phyloP scores from a whole-genome alignment of 92 coral and sea anemone genomes.

The Paragorgia papillata region DNA sequence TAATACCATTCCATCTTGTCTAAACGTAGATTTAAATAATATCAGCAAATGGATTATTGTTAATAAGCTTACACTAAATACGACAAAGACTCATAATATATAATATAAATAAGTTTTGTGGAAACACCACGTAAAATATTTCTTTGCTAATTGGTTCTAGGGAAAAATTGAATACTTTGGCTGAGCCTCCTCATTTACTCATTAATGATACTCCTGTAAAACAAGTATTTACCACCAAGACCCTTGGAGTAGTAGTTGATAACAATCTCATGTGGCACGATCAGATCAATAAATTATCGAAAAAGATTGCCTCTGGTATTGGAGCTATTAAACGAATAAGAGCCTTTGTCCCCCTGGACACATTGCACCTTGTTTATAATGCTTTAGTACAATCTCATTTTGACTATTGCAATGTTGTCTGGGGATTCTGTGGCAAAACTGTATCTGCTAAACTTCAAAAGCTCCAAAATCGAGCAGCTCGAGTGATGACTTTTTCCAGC shows the following conservation, averaged over 20 bases:
- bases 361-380: neutral
- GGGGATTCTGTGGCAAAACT: constrained; percentile 12
- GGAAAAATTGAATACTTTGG: too few relatives aligned
- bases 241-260: neutral
- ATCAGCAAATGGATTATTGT: constrained; percentile 39
- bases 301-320: constrained; percentile 13
- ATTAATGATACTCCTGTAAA: too few relatives aligned
- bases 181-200: too few relatives aligned
- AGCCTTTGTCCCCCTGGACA: neutral
- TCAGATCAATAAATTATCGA: neutral
- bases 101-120: too few relatives aligned
- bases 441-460: too few relatives aligned
- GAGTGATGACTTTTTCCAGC: too few relatives aligned
- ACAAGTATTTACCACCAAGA: neutral
- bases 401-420: neutral
- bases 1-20: constrained; percentile 15
- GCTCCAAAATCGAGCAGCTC: too few relatives aligned
- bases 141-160: too few relatives aligned
- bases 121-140: too few relatives aligned
- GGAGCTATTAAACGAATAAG: constrained; percentile 10
- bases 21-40: constrained; percentile 32
- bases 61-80: constrained; percentile 42
- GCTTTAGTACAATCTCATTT: constrained; percentile 4
- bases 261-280: neutral
- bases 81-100: constrained; percentile 9